Base-by-base conservation (phyloP, 2,797 vertebrate genomes). In the Microctenopoma lineatum region DNA sequence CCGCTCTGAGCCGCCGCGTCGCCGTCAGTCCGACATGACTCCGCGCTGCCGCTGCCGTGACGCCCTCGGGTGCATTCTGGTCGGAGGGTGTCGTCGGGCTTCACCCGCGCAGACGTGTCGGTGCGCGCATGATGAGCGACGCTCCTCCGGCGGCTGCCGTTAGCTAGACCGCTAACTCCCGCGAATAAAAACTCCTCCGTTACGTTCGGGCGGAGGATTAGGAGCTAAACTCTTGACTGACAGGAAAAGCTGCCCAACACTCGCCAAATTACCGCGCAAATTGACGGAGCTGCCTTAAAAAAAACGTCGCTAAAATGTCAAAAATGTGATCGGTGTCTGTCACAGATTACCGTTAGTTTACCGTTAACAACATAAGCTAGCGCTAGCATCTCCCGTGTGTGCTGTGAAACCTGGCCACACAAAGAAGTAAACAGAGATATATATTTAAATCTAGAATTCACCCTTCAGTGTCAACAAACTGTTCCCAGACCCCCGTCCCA, bases 21-120 rank as follows among this genome's bases (percentile, higher is more conserved):
- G 47, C n/a, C 76, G 60, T 92, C 89, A 85, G 75, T 79, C 88
- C 82, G 90, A 89, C 91, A 91, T 89, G 85, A 41, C 72, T 73
- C 26, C 21, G 34, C 18, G 42, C 14, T 5, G 51, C 18, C 34
- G 44, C n/a, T 72, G 61, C 26, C 73, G 65, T 47, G 55, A 50
- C 73, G 72, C 62, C 79, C 75, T 64, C 25, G 58, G 56, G 69
- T 72, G 36, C 80, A 80, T 83, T 15, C 26, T 21, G 57, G 70
- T 21, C 21, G 26, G 46, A 57, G 51, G 65, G 52, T 25, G 41
- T 15, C 66, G 72, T 25, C 42, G 34, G 61, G 67, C 56, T 75
- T 86, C 75, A 79, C 59, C 56, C 77, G 42, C 50, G 65, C 69
- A 34, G 77, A 79, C 80, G 80, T 87, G 89, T 81, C 79, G 44